These are phyloP conservation scores for Siphamia tubifer DNA, from an alignment of 2,113 vertebrate species.

Conservation along the genomic window DNA sequence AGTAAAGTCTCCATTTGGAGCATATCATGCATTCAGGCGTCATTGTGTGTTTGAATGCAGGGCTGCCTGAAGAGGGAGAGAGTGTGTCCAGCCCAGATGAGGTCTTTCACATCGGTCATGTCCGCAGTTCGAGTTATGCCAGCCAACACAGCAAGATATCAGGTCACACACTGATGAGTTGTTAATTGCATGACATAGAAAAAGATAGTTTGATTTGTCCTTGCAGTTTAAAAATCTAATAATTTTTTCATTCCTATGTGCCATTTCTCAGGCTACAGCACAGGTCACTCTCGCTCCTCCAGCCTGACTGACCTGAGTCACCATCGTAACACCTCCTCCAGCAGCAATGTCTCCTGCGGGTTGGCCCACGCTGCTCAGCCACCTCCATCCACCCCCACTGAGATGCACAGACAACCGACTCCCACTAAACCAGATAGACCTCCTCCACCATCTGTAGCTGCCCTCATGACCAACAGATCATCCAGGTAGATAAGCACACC, in stretches of 20 bases:
- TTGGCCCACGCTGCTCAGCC: conserved; percentile 1
- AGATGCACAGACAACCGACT: conserved; percentile 6
- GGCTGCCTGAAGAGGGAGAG: conserved; percentile 41
- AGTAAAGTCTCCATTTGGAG: too few relatives aligned
- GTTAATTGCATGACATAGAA: too few relatives aligned
- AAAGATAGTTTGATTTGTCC: too few relatives aligned
- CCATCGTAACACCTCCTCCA: conserved; percentile 52
- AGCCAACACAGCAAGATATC: conserved; percentile 68
- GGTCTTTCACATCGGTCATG: conserved; percentile 41
- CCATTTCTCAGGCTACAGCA: conserved; percentile 51
- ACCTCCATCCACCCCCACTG: conserved; percentile 13
- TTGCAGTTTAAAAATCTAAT: too few relatives aligned
- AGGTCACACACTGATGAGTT: conserved; percentile 35
- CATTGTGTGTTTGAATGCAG: conserved; percentile 20
- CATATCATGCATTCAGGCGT: too few relatives aligned
- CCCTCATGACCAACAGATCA: conserved; percentile 49
- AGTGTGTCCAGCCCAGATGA: conserved; percentile 29
- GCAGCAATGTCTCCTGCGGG: conserved; percentile 46
- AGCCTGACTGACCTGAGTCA: conserved; percentile 63
- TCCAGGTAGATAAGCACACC: conserved; percentile 47
- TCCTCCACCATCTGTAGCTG: conserved; percentile 51
- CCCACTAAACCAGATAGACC: conserved; percentile 58
- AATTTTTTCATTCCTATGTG: background rate
- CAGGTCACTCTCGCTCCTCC: conserved; percentile 60
- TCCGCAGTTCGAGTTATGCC: conserved; percentile 63